Base-by-base conservation (phyloP, 2,797 vertebrate genomes). In the Zenarchopterus dispar region DNA sequence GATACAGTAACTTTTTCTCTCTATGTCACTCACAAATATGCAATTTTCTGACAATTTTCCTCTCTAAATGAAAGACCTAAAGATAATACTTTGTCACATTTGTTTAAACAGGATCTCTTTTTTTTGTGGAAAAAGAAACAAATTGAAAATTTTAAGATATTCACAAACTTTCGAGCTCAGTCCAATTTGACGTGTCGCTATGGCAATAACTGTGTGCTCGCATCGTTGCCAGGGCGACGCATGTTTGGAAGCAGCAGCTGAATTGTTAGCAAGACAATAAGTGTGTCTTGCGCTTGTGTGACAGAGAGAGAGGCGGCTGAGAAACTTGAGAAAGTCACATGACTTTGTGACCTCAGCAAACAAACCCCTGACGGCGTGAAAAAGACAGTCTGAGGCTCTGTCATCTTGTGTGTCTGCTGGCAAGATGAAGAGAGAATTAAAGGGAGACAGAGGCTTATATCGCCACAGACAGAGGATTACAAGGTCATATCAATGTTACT, bases 271-370 rank as follows among this genome's bases (percentile, higher is more conserved):
- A 16, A 24, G 24, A 62, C 24, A 39, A 52, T 53, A 17, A 16
- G 36, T 33, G 51, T 16, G 15, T 13, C 36, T 39, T 39, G 36
- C 16, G 36, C 36, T 39, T 39, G 36, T 39, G 36, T 15, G 11
- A 13, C 16, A 31, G 56, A 42, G 7, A 67, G 28, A 18, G 62
- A 71, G 59, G 56, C 8, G 56, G 62, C 59, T 78, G 82, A 70
- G 70, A 88, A 80, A 39, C 36, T 15, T 15, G 36, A 73, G 73
- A 65, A 67, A 59, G 70, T 58, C 63, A 73, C 73, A 76, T 51
- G 71, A 66, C 82, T 76, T 58, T 53, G 62, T 56, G 82, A 81
- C 84, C 86, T 81, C 55, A 0, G 71, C 77, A 85, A 85, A 81
- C 71, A 84, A 51, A 54, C 46, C 46, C 16, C 33, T 6, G 67